These are phyloP conservation scores for Liodrosophila aerea DNA, from an alignment of 2,888 invertebrate species.

Conservation along the genomic window DNA sequence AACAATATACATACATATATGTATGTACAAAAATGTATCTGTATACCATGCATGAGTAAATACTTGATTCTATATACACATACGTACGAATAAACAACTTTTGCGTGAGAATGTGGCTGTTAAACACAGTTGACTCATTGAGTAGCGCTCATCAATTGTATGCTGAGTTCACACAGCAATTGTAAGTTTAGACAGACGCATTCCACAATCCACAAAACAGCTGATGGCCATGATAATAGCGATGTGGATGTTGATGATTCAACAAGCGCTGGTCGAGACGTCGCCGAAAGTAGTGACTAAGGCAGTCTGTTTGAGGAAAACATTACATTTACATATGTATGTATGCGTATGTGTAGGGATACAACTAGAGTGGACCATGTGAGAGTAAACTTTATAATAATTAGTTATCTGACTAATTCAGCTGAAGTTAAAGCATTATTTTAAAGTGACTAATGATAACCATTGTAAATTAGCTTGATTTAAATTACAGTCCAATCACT, in stretches of 20 bases:
- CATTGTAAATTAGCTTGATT: too few species aligned
- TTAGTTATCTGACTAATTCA: too few species aligned
- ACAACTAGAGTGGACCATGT: too few species aligned
- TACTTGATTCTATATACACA: constrained; percentile 7
- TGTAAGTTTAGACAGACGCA: constrained; percentile 30
- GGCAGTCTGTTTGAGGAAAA: constrained; percentile 26
- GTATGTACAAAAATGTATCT: constrained; percentile 21
- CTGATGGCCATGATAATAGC: constrained; percentile 42
- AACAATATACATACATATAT: neutral
- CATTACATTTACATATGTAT: constrained; percentile 3
- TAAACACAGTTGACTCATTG: constrained; percentile 58
- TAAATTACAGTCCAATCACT: too few species aligned
- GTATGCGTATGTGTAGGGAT: constrained; percentile 8
- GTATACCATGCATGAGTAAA: neutral
- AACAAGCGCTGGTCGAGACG: constrained; percentile 27
- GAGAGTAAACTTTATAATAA: too few species aligned
- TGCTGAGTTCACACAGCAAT: constrained; percentile 67
- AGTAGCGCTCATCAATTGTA: constrained; percentile 44
- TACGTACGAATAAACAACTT: constrained; percentile 5
- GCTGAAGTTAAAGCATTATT: too few species aligned
- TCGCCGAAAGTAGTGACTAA: constrained; percentile 47
- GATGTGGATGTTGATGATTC: constrained; percentile 53
- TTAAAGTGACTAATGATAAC: too few species aligned
- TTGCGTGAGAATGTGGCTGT: constrained; percentile 60
- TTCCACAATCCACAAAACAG: constrained; percentile 29